Evolutionary conservation across 2,888 invertebrate genomes (phyloP), one percentile per base, ranked within the genome.

Genomic region (Sminthurinus aureus): DNA sequence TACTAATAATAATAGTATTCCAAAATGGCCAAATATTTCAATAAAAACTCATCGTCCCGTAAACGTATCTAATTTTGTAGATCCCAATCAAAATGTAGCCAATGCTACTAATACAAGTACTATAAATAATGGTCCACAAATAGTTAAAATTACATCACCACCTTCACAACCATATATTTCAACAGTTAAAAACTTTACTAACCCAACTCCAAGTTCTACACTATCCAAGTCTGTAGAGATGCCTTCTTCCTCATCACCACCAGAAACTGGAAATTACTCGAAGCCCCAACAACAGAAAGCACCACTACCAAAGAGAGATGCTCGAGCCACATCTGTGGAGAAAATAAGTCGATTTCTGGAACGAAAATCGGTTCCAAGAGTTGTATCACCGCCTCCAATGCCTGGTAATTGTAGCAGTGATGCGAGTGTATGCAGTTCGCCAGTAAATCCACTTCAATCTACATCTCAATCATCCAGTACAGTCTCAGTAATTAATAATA

Each of bases 311-410:
- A 84, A 84, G 50, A 79, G 86, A 38, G 84, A 84, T 52, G 75
- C 83, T 0, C 64, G 88, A 64, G 87, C 88, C 15, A 87, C 87
- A 20, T 87, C 87, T 82, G 88, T 87, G 4, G 88, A 88, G 69
- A 85, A 86, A 24, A 88, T 88, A 24, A 88, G 87, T 12, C 67
- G 87, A 50, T 83, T 88, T 50, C 78, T 88, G 38, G 87, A 88
- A 71, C 69, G 88, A 71, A 87, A 86, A 74, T 87, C 87, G 13
- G 82, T 84, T 26, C 86, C 87, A 0, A 84, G 85, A 71, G 73
- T 78, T 11, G 26, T 78, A 6, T 78, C 83, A 0, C 79, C 79
- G 18, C 79, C 83, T 12, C 69, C 83, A 0, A n/a, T 64, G 2
- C 12, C 58, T n/a, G 64, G 73, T 20, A 67, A 67, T 20, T 50